Evolutionary conservation across 1,140 invertebrate genomes (phyloP), one percentile per base, ranked within the genome.

Genomic region (Bombus impatiens): DNA sequence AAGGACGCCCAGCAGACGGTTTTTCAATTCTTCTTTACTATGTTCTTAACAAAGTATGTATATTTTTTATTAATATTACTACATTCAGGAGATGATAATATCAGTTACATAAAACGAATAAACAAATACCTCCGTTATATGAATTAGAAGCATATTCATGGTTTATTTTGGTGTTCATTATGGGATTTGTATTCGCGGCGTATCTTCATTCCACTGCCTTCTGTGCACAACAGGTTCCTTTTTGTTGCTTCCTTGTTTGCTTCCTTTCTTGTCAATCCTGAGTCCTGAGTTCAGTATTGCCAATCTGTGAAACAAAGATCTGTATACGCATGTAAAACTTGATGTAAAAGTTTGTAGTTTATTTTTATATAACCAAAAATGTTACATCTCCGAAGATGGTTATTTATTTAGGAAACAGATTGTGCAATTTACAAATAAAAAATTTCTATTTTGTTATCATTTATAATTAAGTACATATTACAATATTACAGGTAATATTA

Each of bases 1-100:
- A 91, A 93, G 91, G 94, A 94, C 94, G 94, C 94, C 92, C 91
- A 94, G 94, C 94, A 95, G 94, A 95, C 94, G 93, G 94, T 90
- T 92, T 95, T 95, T 94, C 90, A 77, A 87, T 87, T 75, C 2
- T 42, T 59, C 87, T 71, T 79, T 76, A 86, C 82, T 71, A 68
- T 78, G 40, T 75, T 78, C 40, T 75, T 75, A 8, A 53, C 35
- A 75, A 59, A 47, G 62, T 59, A 25, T 62, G 15, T 12, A 87
- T 77, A 81, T 74, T 82, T 70, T 37, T 12, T 75, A 68, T 32
- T 47, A 78, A 82, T 67, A 42, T 28, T 67, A 75, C 1, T 42
- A 25, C 70, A 25, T 78, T 47, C 35, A 57, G 40, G 13, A 67
- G 4, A 70, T 25, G 22, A 75, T 15, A 77, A 75, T 72, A 59